Evolutionary conservation across 2,888 invertebrate genomes (phyloP).

Genomic region (Lymantria dispar): DNA sequence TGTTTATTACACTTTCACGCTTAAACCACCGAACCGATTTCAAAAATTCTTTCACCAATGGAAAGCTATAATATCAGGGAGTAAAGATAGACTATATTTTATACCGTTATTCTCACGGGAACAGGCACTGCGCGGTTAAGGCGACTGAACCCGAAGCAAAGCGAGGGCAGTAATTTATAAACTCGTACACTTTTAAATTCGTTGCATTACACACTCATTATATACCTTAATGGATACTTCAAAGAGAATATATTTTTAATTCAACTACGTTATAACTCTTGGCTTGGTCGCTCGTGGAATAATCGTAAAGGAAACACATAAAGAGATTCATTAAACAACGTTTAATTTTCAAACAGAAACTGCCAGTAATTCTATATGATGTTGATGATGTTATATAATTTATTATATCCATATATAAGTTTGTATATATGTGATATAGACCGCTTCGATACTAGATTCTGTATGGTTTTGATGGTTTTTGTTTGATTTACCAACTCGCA

Average conservation of each 20-base stretch:
- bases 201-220: not conserved
- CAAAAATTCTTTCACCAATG: too few relatives aligned
- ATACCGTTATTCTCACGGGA: too few relatives aligned
- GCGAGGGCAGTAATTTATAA: too few relatives aligned
- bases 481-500: too few relatives aligned
- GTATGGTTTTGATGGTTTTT: too few relatives aligned
- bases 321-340: conserved; percentile 5
- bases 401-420: not conserved
- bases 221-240: conserved; percentile 1
- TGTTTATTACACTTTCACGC: too few relatives aligned
- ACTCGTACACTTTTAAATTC: not conserved
- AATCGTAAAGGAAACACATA: conserved; percentile 16
- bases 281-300: conserved; percentile 9
- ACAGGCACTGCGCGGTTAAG: too few relatives aligned
- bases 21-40: too few relatives aligned
- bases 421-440: not conserved
- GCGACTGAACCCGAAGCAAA: too few relatives aligned
- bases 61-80: too few relatives aligned
- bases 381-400: not conserved
- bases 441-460: not conserved
- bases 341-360: conserved; percentile 1
- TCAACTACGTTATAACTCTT: conserved; percentile 6
- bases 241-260: conserved; percentile 9
- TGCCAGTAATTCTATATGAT: not conserved
- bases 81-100: too few relatives aligned